Evolutionary conservation across 1,140 invertebrate genomes (phyloP), one percentile per base, ranked within the genome.

Genomic region (Heliothis virescens): DNA sequence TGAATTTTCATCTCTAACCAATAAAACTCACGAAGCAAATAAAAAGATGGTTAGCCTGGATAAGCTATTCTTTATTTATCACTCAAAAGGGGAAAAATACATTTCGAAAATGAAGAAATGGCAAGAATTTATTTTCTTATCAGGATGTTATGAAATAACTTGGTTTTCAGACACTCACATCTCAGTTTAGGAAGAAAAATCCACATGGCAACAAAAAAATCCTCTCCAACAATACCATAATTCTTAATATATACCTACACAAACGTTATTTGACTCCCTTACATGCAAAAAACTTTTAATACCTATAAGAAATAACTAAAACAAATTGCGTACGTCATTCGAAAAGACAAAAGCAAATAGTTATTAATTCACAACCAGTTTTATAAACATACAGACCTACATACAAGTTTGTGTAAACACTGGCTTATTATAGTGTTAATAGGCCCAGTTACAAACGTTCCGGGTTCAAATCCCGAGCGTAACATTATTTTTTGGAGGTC

Each of bases 401-500:
- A 34, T 76, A 63, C 60, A 29, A 5, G 2, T 1, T 29, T 29
- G 13, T 52, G 29, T 52, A 60, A 62, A 76, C 80, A 74, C 62
- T 79, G 79, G 41, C 73, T 82, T 75, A 81, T 81, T 83, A 79
- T 83, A 82, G 83, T 82, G 74, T 80, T 87, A 85, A 82, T 85
- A 87, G 85, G 83, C 83, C 81, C 82, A 88, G 82, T 86, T 87
- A 79, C 63, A 65, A 63, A 63, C 15, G 48, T 72, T 92, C 91
- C 91, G 90, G 90, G 91, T 92, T 92, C 90, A 90, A 84, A 81
- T 82, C 86, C 86, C 91, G 83, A 86, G 78, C 57, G 83, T 86
- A 85, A 84, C 88, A 90, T 77, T 79, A 77, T 85, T 89, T 85
- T 84, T 65, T 63, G 48, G 71, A 84, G 89, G 87, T 87, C 89